A percentile compares a stretch with the other conserved stretches of the same genome.
These are phyloP conservation scores for Platycercus adscitus DNA, from an alignment of 2,113 vertebrate genomes.

Conservation along the genomic window DNA sequence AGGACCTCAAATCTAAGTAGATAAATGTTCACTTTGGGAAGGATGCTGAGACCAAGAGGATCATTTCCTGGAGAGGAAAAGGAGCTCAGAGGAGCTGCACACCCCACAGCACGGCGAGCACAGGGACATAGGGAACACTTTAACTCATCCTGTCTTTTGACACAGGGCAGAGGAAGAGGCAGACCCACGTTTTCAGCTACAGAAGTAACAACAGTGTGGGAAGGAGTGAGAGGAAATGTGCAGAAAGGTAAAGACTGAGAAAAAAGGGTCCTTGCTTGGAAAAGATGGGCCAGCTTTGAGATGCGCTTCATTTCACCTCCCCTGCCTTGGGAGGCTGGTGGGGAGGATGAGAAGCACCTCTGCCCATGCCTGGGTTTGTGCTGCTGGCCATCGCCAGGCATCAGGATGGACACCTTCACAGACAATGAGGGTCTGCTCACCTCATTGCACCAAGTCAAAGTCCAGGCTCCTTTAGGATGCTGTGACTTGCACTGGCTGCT, in stretches of 20 bases:
- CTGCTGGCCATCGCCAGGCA: neutral
- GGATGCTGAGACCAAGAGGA: neutral
- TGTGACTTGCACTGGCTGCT: neutral
- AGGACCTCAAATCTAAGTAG: neutral
- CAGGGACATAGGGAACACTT: neutral
- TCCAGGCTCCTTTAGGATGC: neutral
- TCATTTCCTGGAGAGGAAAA: neutral
- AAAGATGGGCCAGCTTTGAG: neutral
- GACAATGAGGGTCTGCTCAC: neutral
- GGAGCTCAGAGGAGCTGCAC: neutral
- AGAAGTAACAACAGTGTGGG: neutral
- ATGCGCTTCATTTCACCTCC: neutral
- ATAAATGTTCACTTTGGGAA: neutral
- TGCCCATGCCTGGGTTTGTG: neutral
- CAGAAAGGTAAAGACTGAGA: neutral
- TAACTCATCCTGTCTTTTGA: neutral
- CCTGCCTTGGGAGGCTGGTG: neutral
- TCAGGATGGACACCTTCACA: rapidly evolving
- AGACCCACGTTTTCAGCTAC: rapidly evolving
- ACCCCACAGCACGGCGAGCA: neutral
- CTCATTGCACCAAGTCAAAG: neutral
- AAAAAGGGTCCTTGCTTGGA: neutral
- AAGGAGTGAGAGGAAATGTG: rapidly evolving
- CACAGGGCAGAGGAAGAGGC: neutral
- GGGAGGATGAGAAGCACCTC: neutral